phyloP scores from a whole-genome alignment of 2,888 invertebrate species.

The Boloria selene region DNA sequence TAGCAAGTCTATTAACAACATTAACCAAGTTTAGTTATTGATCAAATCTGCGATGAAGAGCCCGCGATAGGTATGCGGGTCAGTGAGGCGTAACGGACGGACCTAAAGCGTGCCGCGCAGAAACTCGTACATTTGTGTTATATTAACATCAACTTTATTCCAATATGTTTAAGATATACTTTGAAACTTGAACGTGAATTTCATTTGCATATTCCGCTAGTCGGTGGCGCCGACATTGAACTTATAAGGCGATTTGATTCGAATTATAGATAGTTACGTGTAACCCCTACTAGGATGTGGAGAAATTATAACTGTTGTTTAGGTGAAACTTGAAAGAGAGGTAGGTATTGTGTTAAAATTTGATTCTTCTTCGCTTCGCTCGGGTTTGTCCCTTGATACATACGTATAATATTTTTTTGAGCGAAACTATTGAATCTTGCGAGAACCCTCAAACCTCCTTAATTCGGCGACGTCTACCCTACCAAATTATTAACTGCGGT shows the following conservation, averaged over 20 bases:
- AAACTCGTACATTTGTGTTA: neutral
- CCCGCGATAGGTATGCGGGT: constrained; percentile 30
- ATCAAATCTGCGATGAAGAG: constrained; percentile 20
- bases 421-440: no score
- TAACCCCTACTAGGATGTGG: constrained; percentile 5
- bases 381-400: no score
- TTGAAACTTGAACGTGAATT: neutral
- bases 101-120: constrained; percentile 19
- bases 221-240: constrained; percentile 25
- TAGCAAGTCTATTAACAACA: neutral
- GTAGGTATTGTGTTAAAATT: no score
- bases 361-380: no score
- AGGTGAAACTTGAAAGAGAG: no score
- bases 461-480: no score
- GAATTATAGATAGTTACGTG: constrained; percentile 20
- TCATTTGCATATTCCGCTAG: constrained; percentile 25
- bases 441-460: no score
- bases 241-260: constrained; percentile 25
- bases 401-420: no score
- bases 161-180: neutral
- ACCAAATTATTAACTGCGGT: no score
- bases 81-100: constrained; percentile 35
- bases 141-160: constrained; percentile 11
- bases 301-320: constrained; percentile 15
- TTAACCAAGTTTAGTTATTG: constrained; percentile 5